phyloP scores from a whole-genome alignment of 23 tunicate genomes.

The Oikopleura dioica region DNA sequence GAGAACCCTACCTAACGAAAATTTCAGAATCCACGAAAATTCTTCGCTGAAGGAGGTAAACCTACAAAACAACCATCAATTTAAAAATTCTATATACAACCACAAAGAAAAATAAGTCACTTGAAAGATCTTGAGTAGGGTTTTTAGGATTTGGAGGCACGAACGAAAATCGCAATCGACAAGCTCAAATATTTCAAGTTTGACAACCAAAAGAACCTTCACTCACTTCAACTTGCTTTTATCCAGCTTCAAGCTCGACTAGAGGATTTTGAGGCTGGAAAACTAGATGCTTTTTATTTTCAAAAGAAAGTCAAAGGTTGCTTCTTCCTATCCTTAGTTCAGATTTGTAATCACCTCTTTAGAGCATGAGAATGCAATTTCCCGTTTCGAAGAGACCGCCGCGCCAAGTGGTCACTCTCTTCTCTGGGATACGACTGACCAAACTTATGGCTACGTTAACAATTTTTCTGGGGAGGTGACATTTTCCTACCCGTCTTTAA shows the following conservation, averaged over 20 bases:
- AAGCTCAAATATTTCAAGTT: conserved; percentile 10
- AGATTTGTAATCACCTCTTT: too few relatives aligned
- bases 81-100: too few relatives aligned
- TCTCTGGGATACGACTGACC: background rate
- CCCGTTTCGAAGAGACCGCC: background rate
- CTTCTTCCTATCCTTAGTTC: too few relatives aligned
- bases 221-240: background rate
- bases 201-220: background rate
- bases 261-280: background rate
- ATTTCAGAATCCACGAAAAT: too few relatives aligned
- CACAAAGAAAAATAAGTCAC: too few relatives aligned
- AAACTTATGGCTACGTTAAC: background rate
- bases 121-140: too few relatives aligned
- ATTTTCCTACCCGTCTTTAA: background rate
- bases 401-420: background rate
- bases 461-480: background rate
- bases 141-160: background rate
- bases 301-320: background rate
- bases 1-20: too few relatives aligned
- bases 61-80: too few relatives aligned
- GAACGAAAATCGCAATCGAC: background rate
- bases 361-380: background rate
- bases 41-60: too few relatives aligned
- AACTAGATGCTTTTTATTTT: background rate
- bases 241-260: background rate